These are phyloP conservation scores for Lithophane ornitopus DNA, from an alignment of 2,888 invertebrate genomes.

Conservation along the genomic window DNA sequence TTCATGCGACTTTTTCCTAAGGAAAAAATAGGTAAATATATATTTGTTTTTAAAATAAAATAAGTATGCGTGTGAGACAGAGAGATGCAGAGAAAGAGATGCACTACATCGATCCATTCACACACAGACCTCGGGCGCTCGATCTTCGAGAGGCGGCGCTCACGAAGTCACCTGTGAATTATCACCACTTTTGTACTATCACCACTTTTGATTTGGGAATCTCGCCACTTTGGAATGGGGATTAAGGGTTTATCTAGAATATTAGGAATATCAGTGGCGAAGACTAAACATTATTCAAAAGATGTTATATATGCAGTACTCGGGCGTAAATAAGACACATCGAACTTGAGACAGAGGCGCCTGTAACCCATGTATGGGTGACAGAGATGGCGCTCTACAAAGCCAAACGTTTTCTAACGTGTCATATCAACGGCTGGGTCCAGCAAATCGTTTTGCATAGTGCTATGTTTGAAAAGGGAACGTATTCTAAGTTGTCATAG, in stretches of 20 bases:
- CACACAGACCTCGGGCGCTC: conserved; percentile 87
- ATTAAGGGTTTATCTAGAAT: conserved; percentile 17
- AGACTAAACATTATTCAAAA: not conserved
- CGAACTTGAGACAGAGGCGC: not conserved
- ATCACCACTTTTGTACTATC: conserved; percentile 79
- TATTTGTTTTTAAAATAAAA: conserved; percentile 66
- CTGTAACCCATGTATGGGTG: not conserved
- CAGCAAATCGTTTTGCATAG: not conserved
- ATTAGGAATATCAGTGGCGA: conserved; percentile 4
- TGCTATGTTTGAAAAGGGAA: not conserved
- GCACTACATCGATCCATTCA: conserved; percentile 89
- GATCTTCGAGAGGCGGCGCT: conserved; percentile 86
- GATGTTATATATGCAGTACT: no score
- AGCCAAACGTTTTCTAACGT: not conserved
- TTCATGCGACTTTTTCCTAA: conserved; percentile 60
- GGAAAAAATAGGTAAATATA: conserved; percentile 42
- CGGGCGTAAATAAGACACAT: not conserved
- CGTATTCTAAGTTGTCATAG: not conserved
- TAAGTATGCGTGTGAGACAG: conserved; percentile 85
- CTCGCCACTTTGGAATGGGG: conserved; percentile 29
- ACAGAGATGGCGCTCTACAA: not conserved
- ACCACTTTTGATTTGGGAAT: conserved; percentile 74
- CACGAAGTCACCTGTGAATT: conserved; percentile 90
- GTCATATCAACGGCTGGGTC: not conserved
- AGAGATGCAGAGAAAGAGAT: conserved; percentile 87